These are phyloP conservation scores for Irena cyanogastra DNA, from an alignment of 2,113 vertebrate genomes.

Conservation along the genomic window DNA sequence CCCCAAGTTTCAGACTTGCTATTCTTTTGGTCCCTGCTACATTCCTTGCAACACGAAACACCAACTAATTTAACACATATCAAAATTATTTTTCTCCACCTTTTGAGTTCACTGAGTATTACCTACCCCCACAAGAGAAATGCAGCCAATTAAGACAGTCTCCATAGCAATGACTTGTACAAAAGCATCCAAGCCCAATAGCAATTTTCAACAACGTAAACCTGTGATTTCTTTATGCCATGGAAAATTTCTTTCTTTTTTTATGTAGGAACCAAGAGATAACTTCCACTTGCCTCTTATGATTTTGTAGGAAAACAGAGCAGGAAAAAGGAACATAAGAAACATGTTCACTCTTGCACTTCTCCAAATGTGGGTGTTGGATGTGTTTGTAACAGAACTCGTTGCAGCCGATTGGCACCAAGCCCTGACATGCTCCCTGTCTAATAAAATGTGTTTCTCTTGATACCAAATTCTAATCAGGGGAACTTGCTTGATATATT, in stretches of 20 bases:
- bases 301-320: background rate
- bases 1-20: background rate
- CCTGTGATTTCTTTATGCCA: background rate
- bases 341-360: slow-evolving; percentile 56
- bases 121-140: background rate
- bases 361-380: background rate
- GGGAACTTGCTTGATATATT: background rate
- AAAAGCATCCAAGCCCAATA: background rate
- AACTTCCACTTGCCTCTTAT: background rate
- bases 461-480: background rate
- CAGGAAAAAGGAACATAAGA: slow-evolving; percentile 14
- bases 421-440: slow-evolving; percentile 51
- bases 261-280: background rate
- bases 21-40: background rate
- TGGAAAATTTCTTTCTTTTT: background rate
- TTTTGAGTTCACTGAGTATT: background rate
- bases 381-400: background rate
- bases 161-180: background rate
- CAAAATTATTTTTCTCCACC: background rate
- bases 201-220: background rate
- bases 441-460: slow-evolving; percentile 22
- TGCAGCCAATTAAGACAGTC: background rate
- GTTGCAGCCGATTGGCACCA: slow-evolving; percentile 27
- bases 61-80: background rate
- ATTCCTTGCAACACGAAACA: background rate